phyloP scores from a whole-genome alignment of 1,140 invertebrate genomes.

The Argopecten irradians region DNA sequence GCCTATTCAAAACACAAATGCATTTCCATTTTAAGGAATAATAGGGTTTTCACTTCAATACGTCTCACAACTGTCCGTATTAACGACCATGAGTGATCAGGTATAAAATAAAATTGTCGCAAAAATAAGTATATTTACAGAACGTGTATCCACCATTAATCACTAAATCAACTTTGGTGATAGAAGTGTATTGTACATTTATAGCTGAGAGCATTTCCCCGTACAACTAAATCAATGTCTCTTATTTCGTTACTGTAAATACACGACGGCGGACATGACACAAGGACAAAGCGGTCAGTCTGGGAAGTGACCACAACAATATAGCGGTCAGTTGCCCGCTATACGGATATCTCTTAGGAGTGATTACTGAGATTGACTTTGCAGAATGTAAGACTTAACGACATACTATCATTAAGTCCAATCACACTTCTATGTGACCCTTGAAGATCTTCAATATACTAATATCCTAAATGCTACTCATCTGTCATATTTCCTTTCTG shows the following conservation, averaged over 20 bases:
- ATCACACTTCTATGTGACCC: not conserved
- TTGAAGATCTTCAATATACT: not conserved
- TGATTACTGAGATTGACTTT: not conserved
- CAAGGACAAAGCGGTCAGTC: not conserved
- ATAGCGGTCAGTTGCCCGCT: not conserved
- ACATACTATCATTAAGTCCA: not conserved
- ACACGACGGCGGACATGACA: not conserved
- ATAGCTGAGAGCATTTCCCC: not conserved
- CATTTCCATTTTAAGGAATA: too few relatives aligned
- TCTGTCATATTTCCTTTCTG: not conserved
- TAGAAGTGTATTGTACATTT: not conserved
- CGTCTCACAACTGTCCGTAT: too few relatives aligned
- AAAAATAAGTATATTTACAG: too few relatives aligned
- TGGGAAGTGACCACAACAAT: not conserved
- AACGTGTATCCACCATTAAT: too few relatives aligned
- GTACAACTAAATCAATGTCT: not conserved
- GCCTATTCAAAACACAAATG: too few relatives aligned
- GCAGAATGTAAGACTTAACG: not conserved
- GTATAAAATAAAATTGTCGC: too few relatives aligned
- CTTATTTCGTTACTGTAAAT: constrained; percentile 10
- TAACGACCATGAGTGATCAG: too few relatives aligned
- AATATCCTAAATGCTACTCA: not conserved
- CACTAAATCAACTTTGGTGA: too few relatives aligned
- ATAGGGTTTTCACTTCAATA: too few relatives aligned
- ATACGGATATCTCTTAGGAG: not conserved